These are phyloP conservation scores for Flabesymbios commensalis DNA, from an alignment of 2,888 invertebrate species.

Conservation along the genomic window DNA sequence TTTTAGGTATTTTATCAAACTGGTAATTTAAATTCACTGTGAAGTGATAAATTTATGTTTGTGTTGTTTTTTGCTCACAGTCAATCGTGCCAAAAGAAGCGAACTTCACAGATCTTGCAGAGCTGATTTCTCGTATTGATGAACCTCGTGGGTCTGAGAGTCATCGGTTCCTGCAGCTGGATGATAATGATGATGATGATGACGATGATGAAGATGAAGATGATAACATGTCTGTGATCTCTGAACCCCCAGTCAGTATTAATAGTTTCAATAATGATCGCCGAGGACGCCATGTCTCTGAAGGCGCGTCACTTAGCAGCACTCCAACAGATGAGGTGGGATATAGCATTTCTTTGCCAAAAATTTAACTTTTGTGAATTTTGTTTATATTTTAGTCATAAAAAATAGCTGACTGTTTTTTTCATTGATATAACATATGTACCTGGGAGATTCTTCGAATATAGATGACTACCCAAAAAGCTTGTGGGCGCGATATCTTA, in stretches of 20 bases:
- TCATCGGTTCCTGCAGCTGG: not conserved
- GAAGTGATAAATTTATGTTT: too few species aligned
- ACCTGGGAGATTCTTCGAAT: too few species aligned
- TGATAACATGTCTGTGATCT: constrained; percentile 32
- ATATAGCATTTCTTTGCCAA: too few species aligned
- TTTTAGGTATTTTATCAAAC: too few species aligned
- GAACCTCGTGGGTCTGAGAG: constrained; percentile 35
- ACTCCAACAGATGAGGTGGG: constrained; percentile 10
- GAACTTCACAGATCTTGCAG: constrained; percentile 60
- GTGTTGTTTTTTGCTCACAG: constrained; percentile 1
- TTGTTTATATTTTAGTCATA: too few species aligned
- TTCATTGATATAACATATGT: too few species aligned
- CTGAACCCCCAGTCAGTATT: constrained; percentile 28
- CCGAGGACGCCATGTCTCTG: constrained; percentile 13
- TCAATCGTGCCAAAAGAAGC: constrained; percentile 46
- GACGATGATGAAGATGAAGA: constrained; percentile 29
- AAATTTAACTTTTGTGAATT: too few species aligned
- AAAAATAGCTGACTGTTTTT: too few species aligned
- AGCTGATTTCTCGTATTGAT: constrained; percentile 58
- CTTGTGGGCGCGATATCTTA: too few species aligned
- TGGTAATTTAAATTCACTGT: too few species aligned
- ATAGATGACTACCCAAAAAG: too few species aligned
- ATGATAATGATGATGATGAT: not conserved
- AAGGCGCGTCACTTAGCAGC: constrained; percentile 21
- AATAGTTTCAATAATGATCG: constrained; percentile 1